These are phyloP conservation scores for Ellobium chinense DNA, from an alignment of 2,888 invertebrate species.

Conservation along the genomic window DNA sequence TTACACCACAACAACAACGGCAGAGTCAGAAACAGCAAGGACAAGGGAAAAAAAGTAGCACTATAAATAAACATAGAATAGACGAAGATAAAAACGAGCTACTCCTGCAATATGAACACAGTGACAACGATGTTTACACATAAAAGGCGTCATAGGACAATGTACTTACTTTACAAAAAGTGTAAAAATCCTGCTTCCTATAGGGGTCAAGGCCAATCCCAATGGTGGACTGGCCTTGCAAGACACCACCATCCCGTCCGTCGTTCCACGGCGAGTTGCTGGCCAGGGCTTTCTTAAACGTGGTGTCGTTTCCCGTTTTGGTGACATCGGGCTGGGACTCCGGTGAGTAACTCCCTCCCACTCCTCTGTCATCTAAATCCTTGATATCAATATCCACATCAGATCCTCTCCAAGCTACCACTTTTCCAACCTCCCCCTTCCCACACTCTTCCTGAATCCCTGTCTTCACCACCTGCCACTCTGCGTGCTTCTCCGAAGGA, in stretches of 20 bases:
- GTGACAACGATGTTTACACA: too few relatives aligned
- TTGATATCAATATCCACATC: constrained; percentile 43
- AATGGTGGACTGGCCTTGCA: constrained; percentile 10
- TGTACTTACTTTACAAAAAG: constrained; percentile 53
- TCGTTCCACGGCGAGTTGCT: constrained; percentile 13
- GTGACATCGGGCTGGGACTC: constrained; percentile 39
- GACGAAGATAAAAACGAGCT: neutral
- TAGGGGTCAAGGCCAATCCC: constrained; percentile 45
- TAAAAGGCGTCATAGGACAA: neutral
- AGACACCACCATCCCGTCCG: constrained; percentile 6
- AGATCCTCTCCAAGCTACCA: constrained; percentile 44
- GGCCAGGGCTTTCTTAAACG: constrained; percentile 25
- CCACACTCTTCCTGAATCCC: constrained; percentile 55
- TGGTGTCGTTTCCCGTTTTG: constrained; percentile 35
- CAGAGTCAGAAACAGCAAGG: neutral
- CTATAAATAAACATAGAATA: neutral
- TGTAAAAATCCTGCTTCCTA: constrained; percentile 55
- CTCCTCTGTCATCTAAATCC: neutral
- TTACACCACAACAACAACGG: neutral
- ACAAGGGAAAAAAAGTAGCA: neutral
- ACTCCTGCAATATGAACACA: too few relatives aligned
- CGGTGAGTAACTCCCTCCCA: constrained; percentile 6
- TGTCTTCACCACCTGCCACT: constrained; percentile 52
- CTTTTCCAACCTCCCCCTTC: constrained; percentile 48
- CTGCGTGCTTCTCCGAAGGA: constrained; percentile 12